Evolutionary conservation across 2,113 vertebrate genomes (phyloP).

Genomic region (Xyliphius kryptos): DNA sequence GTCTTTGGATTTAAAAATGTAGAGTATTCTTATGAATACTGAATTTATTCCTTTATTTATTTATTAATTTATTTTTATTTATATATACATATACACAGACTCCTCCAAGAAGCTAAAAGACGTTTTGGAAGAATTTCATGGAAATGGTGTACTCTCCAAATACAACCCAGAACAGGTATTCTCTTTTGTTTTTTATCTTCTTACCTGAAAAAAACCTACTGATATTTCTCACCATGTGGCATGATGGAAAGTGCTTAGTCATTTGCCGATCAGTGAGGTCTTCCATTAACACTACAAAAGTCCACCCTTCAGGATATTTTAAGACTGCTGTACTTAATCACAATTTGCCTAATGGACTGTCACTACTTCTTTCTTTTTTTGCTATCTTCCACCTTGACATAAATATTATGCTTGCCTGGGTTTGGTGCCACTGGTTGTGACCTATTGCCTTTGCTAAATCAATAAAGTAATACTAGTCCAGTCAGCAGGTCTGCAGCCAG

Average conservation of each 20-base stretch:
- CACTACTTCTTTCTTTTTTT: constrained; percentile 20
- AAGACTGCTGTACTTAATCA: constrained; percentile 28
- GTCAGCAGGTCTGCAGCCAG: constrained; percentile 32
- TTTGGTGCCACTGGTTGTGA: constrained; percentile 42
- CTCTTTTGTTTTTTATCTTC: neutral
- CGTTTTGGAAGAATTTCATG: constrained; percentile 84
- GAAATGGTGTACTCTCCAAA: constrained; percentile 75
- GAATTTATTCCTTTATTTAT: neutral
- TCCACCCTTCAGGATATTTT: constrained; percentile 24
- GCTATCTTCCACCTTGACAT: constrained; percentile 36
- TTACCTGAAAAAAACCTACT: neutral
- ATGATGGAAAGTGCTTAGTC: constrained; percentile 38
- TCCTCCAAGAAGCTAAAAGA: constrained; percentile 92
- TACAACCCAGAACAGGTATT: constrained; percentile 85
- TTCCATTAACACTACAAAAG: constrained; percentile 20
- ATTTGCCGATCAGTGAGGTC: constrained; percentile 11
- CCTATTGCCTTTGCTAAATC: constrained; percentile 26
- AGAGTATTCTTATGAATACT: no score
- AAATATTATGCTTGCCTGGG: constrained; percentile 39
- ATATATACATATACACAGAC: constrained; percentile 62
- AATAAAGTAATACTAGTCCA: constrained; percentile 26
- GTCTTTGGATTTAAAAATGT: no score
- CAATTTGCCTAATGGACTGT: constrained; percentile 38
- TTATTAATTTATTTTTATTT: neutral
- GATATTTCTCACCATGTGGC: constrained; percentile 36